Base-by-base conservation (phyloP, 1,140 invertebrate species). In the Lordiphosa clarofinis region DNA sequence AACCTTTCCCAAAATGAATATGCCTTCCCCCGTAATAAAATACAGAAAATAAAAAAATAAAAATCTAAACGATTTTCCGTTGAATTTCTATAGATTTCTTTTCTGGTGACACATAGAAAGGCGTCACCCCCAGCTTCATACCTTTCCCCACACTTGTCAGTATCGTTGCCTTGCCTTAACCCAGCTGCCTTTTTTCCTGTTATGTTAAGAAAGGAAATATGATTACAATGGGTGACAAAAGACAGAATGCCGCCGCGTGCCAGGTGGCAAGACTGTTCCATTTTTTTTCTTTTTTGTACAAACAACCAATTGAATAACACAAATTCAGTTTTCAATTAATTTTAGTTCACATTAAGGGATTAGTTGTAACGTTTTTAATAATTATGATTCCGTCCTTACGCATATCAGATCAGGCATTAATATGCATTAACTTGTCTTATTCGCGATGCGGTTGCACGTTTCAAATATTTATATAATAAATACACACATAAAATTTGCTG, bases 221-320 rank as follows among this genome's bases (percentile, higher is more conserved):
- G 74, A 79, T 79, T 73, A 79, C 69, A 78, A 78, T 73, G 68
- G 73, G 67, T 76, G 57, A 67, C 73, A 76, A 56, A 68, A 66
- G 42, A 60, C 46, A 59, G 47, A 12, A 40, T 13, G 38, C 38
- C 12, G 13, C 38, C 21, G 38, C 47, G 63, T 78, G 73, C 73
- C 73, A 76, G 67, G 67, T 78, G 67, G 50, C 44, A 56, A 59
- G 67, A 57, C 62, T 71, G 62, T 58, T 12, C 37, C 38, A 31
- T 3, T 4, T 19, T 19, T 19, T 19, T 19, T 19, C 3, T 19
- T 0, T 19, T 19, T 31, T 28, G 7, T 15, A 40, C 3, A 8
- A 40, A 40, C 38, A 31, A 31, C 43, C 31, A 44, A 31, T 44
- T 44, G 3, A 31, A 31, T 44, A 31, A 44, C 4, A 1, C 4